Percentiles rank a stretch among this genome's conserved stretches.
Conservation (phyloP, 2,797 vertebrate species). For the Luscinia megarhynchos region DNA sequence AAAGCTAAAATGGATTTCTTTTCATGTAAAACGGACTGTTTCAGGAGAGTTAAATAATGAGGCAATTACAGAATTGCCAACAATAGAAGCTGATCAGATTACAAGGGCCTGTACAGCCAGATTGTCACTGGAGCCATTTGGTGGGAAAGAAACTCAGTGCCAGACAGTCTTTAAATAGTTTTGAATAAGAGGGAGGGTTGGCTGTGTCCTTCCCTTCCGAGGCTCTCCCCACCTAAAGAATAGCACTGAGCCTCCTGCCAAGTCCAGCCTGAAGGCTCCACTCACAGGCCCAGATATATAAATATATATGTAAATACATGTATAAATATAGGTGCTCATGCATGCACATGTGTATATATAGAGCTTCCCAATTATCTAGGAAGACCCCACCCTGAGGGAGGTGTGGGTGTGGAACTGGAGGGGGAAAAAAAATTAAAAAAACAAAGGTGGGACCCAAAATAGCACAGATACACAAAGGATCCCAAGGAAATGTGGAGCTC, state of each 20-base stretch:
- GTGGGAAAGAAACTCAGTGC: constrained; percentile 22
- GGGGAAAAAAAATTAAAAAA: background rate
- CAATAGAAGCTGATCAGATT: constrained; percentile 65
- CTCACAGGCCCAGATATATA: background rate
- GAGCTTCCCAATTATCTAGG: background rate
- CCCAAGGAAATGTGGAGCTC: constrained; percentile 43
- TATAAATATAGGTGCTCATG: background rate
- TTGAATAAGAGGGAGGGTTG: constrained; percentile 50
- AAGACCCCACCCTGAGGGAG: constrained; percentile 45
- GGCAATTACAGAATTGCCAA: constrained; percentile 39
- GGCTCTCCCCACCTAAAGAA: constrained; percentile 57
- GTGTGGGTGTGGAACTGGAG: constrained; percentile 13
- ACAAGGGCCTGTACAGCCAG: constrained; percentile 29
- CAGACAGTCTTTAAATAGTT: constrained; percentile 53
- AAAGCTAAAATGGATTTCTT: background rate
- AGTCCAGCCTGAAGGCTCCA: background rate
- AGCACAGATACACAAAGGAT: constrained; percentile 34
- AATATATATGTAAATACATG: background rate
- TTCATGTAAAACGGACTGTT: background rate
- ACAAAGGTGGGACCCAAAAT: constrained; percentile 7
- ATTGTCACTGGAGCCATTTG: constrained; percentile 29
- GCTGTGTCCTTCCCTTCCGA: constrained; percentile 65
- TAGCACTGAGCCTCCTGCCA: constrained; percentile 30
- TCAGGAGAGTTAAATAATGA: constrained; percentile 32
- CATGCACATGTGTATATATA: background rate